Percentiles rank a stretch among this genome's conserved stretches.
Evolutionary conservation across 2,888 invertebrate species (phyloP).

Genomic region (Hypena proboscidalis): DNA sequence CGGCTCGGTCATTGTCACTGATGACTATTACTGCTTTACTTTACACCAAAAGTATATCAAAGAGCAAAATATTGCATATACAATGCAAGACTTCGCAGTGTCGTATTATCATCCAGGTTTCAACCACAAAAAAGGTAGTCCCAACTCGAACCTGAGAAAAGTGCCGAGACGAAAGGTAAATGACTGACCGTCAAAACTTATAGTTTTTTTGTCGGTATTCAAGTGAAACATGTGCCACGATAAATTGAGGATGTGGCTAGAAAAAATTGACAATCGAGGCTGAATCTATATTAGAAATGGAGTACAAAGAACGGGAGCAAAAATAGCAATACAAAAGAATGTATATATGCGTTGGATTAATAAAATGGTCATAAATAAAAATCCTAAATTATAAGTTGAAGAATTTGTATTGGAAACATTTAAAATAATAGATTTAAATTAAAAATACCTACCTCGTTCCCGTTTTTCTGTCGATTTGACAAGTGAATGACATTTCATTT

Average conservation of each 20-base stretch:
- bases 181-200: slow-evolving; percentile 60
- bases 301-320: background rate
- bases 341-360: background rate
- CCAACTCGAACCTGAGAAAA: slow-evolving; percentile 55
- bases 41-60: slow-evolving; percentile 24
- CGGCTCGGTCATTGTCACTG: slow-evolving; percentile 58
- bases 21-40: slow-evolving; percentile 22
- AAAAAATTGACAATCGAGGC: slow-evolving; percentile 79
- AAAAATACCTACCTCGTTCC: slow-evolving; percentile 36
- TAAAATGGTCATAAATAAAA: too few species aligned
- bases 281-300: slow-evolving; percentile 28
- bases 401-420: slow-evolving; percentile 9
- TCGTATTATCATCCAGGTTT: slow-evolving; percentile 47
- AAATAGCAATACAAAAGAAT: slow-evolving; percentile 9
- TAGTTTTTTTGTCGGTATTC: slow-evolving; percentile 74
- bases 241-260: slow-evolving; percentile 83
- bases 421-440: background rate
- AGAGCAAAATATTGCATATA: slow-evolving; percentile 45
- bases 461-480: slow-evolving; percentile 44
- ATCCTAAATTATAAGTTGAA: background rate
- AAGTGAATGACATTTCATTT: slow-evolving; percentile 14
- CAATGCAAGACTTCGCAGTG: slow-evolving; percentile 32
- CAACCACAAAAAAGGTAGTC: slow-evolving; percentile 34
- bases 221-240: slow-evolving; percentile 80
- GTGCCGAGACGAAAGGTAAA: slow-evolving; percentile 59